phyloP scores from a whole-genome alignment of 2,797 vertebrate species.

The Molossus alvarezi region DNA sequence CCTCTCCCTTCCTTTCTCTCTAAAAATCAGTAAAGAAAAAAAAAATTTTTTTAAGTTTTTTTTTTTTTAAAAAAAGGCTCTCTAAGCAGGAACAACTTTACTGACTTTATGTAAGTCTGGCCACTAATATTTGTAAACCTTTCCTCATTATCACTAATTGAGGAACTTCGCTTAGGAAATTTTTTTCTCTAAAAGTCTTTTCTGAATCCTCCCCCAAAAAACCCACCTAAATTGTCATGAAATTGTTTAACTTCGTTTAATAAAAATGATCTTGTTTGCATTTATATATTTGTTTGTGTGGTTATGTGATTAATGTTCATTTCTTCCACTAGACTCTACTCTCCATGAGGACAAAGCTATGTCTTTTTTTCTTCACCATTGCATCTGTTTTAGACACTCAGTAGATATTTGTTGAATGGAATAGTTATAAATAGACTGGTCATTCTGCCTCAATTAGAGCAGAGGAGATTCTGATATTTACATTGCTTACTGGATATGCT shows the following conservation, averaged over 20 bases:
- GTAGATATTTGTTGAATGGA: not conserved
- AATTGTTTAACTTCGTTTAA: not conserved
- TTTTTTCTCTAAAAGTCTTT: not conserved
- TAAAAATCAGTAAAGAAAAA: too few relatives aligned
- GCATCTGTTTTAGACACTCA: not conserved
- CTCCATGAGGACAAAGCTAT: not conserved
- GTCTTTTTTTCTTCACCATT: not conserved
- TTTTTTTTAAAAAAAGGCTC: not conserved
- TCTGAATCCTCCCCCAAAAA: accelerated
- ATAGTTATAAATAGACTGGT: not conserved
- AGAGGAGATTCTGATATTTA: not conserved
- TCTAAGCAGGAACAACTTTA: not conserved
- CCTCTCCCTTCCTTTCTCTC: too few relatives aligned
- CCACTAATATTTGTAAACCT: not conserved
- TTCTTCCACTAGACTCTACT: not conserved
- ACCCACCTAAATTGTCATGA: not conserved
- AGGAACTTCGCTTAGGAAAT: not conserved
- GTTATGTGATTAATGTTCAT: not conserved
- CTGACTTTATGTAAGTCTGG: not conserved
- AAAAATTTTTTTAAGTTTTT: too few relatives aligned
- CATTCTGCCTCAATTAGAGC: not conserved
- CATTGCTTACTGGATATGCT: not conserved
- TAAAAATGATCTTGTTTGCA: not conserved
- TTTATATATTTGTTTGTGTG: not conserved
- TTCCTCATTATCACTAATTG: not conserved